A percentile compares a stretch with the other conserved stretches of the same genome.
These are phyloP conservation scores for Bujurquina vittata DNA, from an alignment of 2,113 vertebrate genomes.

Conservation along the genomic window DNA sequence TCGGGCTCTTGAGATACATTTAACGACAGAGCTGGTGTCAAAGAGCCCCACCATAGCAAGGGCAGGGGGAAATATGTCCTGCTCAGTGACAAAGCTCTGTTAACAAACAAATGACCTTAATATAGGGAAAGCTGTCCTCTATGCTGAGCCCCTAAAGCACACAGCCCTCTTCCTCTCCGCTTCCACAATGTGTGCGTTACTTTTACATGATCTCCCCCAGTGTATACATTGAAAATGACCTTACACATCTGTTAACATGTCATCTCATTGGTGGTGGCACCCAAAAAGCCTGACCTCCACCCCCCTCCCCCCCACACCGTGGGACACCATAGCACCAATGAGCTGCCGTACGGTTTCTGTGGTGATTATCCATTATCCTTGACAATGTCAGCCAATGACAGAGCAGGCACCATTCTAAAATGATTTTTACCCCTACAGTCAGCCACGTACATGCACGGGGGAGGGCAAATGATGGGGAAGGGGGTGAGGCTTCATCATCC, in stretches of 20 bases:
- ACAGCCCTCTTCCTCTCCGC: conserved; percentile 36
- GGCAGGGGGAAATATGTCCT: conserved; percentile 55
- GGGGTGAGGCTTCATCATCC: conserved; percentile 68
- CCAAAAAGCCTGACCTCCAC: conserved; percentile 71
- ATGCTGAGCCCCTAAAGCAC: conserved; percentile 53
- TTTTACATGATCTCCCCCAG: conserved; percentile 72
- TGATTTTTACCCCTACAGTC: conserved; percentile 78
- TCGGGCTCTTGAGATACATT: conserved; percentile 47
- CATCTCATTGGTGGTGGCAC: conserved; percentile 69
- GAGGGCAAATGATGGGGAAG: conserved; percentile 51
- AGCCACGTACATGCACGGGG: conserved; percentile 57
- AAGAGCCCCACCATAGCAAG: conserved; percentile 47
- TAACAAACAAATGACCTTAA: conserved; percentile 72
- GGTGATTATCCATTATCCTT: conserved; percentile 86
- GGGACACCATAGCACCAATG: conserved; percentile 63
- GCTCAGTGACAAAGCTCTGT: conserved; percentile 49
- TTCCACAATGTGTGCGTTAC: conserved; percentile 63
- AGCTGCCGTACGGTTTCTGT: conserved; percentile 71
- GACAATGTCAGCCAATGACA: conserved; percentile 85
- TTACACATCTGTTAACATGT: conserved; percentile 80
- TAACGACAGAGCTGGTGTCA: conserved; percentile 58
- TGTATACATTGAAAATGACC: conserved; percentile 75
- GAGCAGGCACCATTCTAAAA: conserved; percentile 77
- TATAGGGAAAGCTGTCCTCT: conserved; percentile 66
- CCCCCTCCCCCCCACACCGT: conserved; percentile 37